These are phyloP conservation scores for Capreolus pygargus DNA, from an alignment of 2,113 vertebrate species.

Conservation along the genomic window DNA sequence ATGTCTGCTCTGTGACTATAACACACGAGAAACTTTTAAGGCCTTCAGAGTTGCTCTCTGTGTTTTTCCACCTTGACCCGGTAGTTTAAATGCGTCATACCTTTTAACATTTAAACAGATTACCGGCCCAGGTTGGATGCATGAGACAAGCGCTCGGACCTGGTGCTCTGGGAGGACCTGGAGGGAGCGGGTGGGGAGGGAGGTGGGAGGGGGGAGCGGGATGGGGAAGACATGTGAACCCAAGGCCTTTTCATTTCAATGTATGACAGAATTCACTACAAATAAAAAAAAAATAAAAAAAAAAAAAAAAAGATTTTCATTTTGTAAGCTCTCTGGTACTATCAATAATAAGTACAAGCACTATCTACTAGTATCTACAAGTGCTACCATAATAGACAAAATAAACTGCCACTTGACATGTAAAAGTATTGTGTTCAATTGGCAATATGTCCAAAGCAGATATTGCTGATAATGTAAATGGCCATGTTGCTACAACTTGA, in stretches of 20 bases:
- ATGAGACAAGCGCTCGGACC: too few relatives aligned
- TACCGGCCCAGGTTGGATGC: too few relatives aligned
- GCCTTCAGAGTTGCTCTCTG: neutral
- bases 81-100: neutral
- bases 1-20: neutral
- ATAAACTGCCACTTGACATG: neutral
- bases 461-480: neutral
- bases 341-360: neutral
- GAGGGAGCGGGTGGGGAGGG: too few relatives aligned
- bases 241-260: too few relatives aligned
- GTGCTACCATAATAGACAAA: neutral
- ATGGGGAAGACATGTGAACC: too few relatives aligned
- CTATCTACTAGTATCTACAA: neutral
- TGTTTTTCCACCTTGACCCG: neutral
- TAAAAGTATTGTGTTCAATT: conserved; percentile 7
- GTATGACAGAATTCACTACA: too few relatives aligned
- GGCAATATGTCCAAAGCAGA: conserved; percentile 8
- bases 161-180: too few relatives aligned
- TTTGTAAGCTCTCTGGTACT: neutral
- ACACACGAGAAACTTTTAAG: neutral
- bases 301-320: conserved; percentile 10
- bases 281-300: too few relatives aligned
- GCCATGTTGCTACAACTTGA: neutral
- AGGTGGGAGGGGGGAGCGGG: too few relatives aligned
- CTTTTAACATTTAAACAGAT: too few relatives aligned